A percentile compares a stretch with the other conserved stretches of the same genome.
These are phyloP conservation scores for Pterocles burchelli DNA, from an alignment of 2,113 vertebrate species.

Conservation along the genomic window DNA sequence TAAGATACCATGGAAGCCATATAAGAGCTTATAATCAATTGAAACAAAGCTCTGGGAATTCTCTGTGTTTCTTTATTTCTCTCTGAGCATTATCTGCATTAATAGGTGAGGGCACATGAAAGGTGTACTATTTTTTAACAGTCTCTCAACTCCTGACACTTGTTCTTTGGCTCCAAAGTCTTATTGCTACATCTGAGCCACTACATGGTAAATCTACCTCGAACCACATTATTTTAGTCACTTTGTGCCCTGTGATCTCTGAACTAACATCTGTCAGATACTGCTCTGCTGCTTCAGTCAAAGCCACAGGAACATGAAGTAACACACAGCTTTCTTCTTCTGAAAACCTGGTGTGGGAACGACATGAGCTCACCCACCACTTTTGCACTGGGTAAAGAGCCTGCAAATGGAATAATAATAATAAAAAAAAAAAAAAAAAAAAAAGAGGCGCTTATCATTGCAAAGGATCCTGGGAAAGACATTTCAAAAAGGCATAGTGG, in stretches of 20 bases:
- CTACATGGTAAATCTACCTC: not conserved
- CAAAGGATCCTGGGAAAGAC: not conserved
- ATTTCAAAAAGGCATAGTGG: not conserved
- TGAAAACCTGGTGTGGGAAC: conserved; percentile 13
- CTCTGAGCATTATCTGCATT: not conserved
- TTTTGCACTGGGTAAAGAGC: conserved; percentile 22
- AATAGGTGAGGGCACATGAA: not conserved
- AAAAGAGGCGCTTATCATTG: not conserved
- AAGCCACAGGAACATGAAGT: conserved; percentile 29
- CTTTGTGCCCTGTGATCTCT: not conserved
- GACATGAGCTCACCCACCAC: conserved; percentile 31
- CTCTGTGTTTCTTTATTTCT: not conserved
- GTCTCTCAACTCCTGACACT: not conserved
- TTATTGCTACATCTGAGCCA: not conserved
- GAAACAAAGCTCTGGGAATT: not conserved
- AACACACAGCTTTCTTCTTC: conserved; percentile 27
- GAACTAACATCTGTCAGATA: conserved; percentile 11
- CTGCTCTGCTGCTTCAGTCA: not conserved
- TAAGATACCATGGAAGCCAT: conserved; percentile 16
- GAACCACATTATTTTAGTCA: not conserved
- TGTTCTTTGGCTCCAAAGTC: not conserved
- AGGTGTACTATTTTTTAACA: not conserved
- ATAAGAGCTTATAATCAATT: conserved; percentile 7
- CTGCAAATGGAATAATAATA: not conserved
- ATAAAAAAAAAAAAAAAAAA: not conserved